These are phyloP conservation scores for Pollenia labialis DNA, from an alignment of 2,888 invertebrate genomes.

Conservation along the genomic window DNA sequence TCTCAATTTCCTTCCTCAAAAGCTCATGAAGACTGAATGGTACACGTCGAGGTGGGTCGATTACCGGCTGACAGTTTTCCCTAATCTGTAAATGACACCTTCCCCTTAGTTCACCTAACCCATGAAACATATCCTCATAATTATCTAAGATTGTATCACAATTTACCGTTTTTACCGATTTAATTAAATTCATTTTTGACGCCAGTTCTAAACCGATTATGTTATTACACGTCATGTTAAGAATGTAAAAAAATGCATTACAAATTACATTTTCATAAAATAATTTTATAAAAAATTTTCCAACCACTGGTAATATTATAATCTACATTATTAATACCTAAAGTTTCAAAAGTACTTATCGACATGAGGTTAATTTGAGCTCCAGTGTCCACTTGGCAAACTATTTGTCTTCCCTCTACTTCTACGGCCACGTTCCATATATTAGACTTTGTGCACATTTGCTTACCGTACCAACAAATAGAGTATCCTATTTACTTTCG, in stretches of 20 bases:
- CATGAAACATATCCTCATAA: constrained; percentile 43
- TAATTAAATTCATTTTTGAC: constrained; percentile 31
- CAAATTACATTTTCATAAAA: constrained; percentile 29
- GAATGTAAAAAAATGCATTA: constrained; percentile 39
- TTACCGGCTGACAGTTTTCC: constrained; percentile 2
- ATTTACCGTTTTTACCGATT: constrained; percentile 30
- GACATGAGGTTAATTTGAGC: constrained; percentile 22
- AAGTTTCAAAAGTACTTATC: constrained; percentile 22
- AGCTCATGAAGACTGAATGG: constrained; percentile 48
- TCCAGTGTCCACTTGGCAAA: constrained; percentile 6
- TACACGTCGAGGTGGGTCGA: constrained; percentile 43
- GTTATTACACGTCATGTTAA: constrained; percentile 54
- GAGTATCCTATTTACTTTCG: background rate
- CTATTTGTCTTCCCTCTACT: background rate
- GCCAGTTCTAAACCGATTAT: constrained; percentile 50
- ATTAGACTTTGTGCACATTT: background rate
- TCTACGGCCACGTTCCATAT: constrained; percentile 30
- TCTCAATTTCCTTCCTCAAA: constrained; percentile 41
- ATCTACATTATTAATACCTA: constrained; percentile 34
- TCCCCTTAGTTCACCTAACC: constrained; percentile 13
- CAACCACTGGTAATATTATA: constrained; percentile 38
- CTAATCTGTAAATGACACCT: constrained; percentile 18
- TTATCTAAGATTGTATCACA: constrained; percentile 48
- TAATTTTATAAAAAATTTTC: constrained; percentile 25
- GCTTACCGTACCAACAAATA: background rate